Percentiles rank a stretch among this genome's conserved stretches.
phyloP scores from a whole-genome alignment of 2,888 invertebrate genomes.

The Lasioglossum lativentre region DNA sequence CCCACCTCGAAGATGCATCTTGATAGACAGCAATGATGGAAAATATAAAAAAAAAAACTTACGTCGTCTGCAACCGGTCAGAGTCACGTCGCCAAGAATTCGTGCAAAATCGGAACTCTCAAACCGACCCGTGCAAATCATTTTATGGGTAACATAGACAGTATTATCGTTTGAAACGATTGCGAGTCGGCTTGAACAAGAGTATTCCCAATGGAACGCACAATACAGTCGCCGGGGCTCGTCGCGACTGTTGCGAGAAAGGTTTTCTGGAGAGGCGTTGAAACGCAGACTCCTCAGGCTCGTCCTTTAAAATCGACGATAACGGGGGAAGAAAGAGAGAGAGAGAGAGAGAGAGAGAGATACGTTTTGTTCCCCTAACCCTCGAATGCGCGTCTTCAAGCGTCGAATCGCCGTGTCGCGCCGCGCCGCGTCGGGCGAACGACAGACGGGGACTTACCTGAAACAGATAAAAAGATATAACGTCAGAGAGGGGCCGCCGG shows the following conservation, averaged over 20 bases:
- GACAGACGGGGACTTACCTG: slow-evolving; percentile 60
- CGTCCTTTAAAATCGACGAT: slow-evolving; percentile 54
- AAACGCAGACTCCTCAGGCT: slow-evolving; percentile 23
- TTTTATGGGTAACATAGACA: slow-evolving; percentile 4
- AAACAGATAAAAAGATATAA: slow-evolving; percentile 68
- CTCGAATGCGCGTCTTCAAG: slow-evolving; percentile 36
- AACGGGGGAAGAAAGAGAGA: neutral
- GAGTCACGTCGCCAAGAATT: neutral
- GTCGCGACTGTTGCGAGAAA: slow-evolving; percentile 6
- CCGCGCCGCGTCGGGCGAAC: slow-evolving; percentile 4
- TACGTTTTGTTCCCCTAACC: slow-evolving; percentile 29
- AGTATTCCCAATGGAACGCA: slow-evolving; percentile 15
- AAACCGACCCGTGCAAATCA: neutral
- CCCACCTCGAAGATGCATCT: no score
- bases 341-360: neutral
- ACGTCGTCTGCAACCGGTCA: neutral
- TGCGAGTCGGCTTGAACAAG: neutral
- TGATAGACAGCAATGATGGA: no score
- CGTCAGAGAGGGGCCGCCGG: slow-evolving; percentile 57
- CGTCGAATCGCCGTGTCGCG: slow-evolving; percentile 17
- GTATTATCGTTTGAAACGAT: slow-evolving; percentile 22
- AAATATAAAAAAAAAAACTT: neutral
- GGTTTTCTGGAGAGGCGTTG: slow-evolving; percentile 34
- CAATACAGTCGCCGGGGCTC: slow-evolving; percentile 4
- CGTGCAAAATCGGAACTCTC: neutral